These are phyloP conservation scores for Zoanthus sansibaricus DNA, from an alignment of 92 coral and sea anemone species.

Conservation along the genomic window DNA sequence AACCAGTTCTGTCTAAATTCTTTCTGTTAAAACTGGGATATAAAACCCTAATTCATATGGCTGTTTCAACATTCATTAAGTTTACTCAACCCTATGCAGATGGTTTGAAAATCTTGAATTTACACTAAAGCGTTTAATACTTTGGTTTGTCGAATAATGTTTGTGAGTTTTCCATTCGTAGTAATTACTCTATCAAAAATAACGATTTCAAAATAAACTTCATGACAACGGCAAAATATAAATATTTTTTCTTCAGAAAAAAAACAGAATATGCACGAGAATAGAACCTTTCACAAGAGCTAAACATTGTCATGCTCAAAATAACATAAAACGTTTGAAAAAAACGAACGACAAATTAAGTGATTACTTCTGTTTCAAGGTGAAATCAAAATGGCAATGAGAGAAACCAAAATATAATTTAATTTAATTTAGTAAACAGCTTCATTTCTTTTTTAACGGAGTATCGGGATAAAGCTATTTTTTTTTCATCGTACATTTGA, in stretches of 20 bases:
- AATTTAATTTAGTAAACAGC: conserved; percentile 27
- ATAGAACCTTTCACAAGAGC: not conserved
- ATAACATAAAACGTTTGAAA: conserved; percentile 36
- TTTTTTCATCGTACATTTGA: not conserved
- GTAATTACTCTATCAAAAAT: not conserved
- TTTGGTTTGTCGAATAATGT: not conserved
- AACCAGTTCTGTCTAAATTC: not conserved
- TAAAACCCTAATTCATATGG: not conserved
- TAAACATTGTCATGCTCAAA: conserved; percentile 9
- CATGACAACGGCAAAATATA: not conserved
- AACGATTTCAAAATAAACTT: not conserved
- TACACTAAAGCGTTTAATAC: not conserved
- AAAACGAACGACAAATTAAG: conserved; percentile 38
- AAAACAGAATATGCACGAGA: not conserved
- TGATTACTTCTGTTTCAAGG: conserved; percentile 21
- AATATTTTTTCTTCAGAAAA: not conserved
- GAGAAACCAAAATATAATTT: conserved; percentile 22
- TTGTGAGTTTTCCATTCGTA: not conserved
- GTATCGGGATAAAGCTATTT: conserved; percentile 5
- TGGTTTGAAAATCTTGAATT: conserved; percentile 3
- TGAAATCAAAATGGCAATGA: conserved; percentile 18
- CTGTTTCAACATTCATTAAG: not conserved
- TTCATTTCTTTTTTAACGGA: not conserved
- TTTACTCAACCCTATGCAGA: not conserved
- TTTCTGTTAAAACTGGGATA: not conserved